These are phyloP conservation scores for Zalophus californianus DNA, from an alignment of 2,797 vertebrate genomes.

Conservation along the genomic window DNA sequence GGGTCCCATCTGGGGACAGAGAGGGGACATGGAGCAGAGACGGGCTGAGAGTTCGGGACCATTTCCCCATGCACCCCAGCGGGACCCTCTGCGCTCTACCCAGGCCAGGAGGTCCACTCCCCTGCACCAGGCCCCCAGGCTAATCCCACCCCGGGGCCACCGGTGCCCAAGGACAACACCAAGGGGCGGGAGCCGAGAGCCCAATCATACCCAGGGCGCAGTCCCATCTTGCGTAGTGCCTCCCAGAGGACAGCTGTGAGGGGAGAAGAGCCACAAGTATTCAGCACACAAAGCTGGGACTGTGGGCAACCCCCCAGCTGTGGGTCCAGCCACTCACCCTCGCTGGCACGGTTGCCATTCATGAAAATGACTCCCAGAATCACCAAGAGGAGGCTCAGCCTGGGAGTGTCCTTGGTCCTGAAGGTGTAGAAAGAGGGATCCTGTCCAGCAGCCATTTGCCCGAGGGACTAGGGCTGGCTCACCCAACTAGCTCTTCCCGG, in stretches of 20 bases:
- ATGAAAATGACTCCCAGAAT: constrained; percentile 94
- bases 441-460: neutral
- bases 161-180: neutral
- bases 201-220: constrained; percentile 75
- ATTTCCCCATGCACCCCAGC: constrained; percentile 57
- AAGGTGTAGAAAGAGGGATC: constrained; percentile 25
- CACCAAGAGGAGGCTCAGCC: constrained; percentile 90
- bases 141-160: neutral
- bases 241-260: constrained; percentile 75
- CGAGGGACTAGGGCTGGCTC: neutral
- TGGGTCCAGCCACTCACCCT: constrained; percentile 64
- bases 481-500: neutral
- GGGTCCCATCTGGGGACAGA: neutral
- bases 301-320: neutral
- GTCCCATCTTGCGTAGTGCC: constrained; percentile 74
- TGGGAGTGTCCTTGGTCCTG: constrained; percentile 86
- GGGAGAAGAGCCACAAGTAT: neutral
- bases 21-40: neutral
- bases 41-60: neutral
- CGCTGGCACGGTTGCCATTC: constrained; percentile 92
- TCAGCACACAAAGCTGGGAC: neutral
- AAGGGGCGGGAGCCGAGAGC: constrained; percentile 3
- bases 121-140: constrained; percentile 86
- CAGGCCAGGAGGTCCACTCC: constrained; percentile 87
- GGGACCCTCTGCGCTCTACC: constrained; percentile 88